These are phyloP conservation scores for Sarcophaga rosellei DNA, from an alignment of 2,888 invertebrate species.

Conservation along the genomic window DNA sequence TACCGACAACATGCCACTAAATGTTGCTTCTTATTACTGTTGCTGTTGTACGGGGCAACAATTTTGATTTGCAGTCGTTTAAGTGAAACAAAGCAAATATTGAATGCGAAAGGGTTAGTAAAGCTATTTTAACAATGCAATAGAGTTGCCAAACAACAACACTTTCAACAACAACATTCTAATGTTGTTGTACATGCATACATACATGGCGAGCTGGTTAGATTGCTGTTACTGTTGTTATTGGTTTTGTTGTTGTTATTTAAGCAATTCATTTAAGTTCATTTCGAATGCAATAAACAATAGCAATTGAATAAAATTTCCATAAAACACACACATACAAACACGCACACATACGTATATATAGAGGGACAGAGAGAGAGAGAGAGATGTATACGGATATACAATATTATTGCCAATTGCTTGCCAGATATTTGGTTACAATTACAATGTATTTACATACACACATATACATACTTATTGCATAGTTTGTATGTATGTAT, in stretches of 20 bases:
- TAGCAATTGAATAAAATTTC: constrained; percentile 58
- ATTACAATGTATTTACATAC: constrained; percentile 12
- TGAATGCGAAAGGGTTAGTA: constrained; percentile 17
- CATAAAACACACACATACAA: constrained; percentile 20
- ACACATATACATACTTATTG: not conserved
- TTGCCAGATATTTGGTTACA: constrained; percentile 22
- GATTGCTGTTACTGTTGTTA: not conserved
- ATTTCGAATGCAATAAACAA: constrained; percentile 62
- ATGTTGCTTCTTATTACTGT: not conserved
- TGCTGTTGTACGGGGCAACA: not conserved
- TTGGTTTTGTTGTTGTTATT: constrained; percentile 46
- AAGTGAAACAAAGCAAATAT: constrained; percentile 32
- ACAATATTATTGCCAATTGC: constrained; percentile 3
- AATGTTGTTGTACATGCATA: not conserved
- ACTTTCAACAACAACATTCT: constrained; percentile 6
- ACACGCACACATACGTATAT: not conserved
- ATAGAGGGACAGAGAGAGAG: not conserved
- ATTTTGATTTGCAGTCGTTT: constrained; percentile 24
- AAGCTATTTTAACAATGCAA: constrained; percentile 53
- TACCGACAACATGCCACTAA: not conserved
- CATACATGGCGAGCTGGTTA: not conserved
- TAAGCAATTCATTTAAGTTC: constrained; percentile 64
- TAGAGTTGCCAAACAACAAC: constrained; percentile 26
- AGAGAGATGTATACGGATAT: not conserved
- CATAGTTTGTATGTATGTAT: not conserved